Evolutionary conservation across 2,113 vertebrate species (phyloP), one percentile per base, ranked within the genome.

Genomic region (Vidua macroura): DNA sequence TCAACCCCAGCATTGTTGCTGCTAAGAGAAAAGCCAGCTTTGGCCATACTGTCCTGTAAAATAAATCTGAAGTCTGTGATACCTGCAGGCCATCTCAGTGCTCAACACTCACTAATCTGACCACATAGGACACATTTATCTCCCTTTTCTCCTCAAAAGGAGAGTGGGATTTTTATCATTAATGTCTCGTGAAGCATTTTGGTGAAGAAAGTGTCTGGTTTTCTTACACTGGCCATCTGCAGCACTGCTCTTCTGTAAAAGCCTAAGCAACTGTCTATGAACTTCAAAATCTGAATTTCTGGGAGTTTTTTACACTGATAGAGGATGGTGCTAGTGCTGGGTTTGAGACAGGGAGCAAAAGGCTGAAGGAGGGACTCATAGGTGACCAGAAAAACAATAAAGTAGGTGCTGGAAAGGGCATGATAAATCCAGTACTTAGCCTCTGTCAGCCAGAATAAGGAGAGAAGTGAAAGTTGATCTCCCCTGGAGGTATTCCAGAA

Each of bases 391-490:
- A 52, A 33, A 83, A 68, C 68, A 0, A 1, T 80, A 35, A 83
- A 94, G 63, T 58, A 70, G 73, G 86, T 88, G 88, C 84, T 83
- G 88, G 93, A 96, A 95, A 94, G 83, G 83, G 48, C 60, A 8
- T 48, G 83, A 92, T 93, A 96, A 96, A 95, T 94, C 91, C 91
- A 86, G 80, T 90, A 92, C 92, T 90, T 95, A 88, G 79, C 76
- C 91, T 58, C 81, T 92, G 79, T 86, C 85, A 86, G 60, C 52
- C 58, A 78, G 79, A 96, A 82, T 82, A 92, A 75, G 85, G 83
- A 49, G 52, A 87, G 49, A 81, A 88, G 76, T 78, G 48, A 92
- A 96, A 95, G 68, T 48, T 92, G 76, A 90, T 90, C 27, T 95
- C 44, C 67, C 52, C 60, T 95, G 79, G 72, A 95, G 68, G n/a